Evolutionary conservation across 2,113 vertebrate genomes (phyloP).

Genomic region (Junco hyemalis): DNA sequence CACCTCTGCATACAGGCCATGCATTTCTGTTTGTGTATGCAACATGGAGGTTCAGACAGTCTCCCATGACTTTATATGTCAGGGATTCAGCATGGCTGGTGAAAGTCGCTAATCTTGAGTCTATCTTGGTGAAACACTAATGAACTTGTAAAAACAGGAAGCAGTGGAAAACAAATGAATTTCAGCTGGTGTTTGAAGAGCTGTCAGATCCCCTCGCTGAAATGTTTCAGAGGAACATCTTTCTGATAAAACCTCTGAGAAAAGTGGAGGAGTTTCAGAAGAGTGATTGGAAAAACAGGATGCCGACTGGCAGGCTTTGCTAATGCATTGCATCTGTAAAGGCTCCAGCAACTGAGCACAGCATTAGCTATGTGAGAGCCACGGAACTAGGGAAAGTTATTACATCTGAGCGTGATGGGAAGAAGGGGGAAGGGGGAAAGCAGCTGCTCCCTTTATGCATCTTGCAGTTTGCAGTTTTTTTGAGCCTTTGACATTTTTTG

Average conservation of each 20-base stretch:
- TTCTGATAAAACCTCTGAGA: slow-evolving; percentile 79
- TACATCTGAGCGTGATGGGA: slow-evolving; percentile 48
- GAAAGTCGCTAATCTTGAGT: slow-evolving; percentile 56
- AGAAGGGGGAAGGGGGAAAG: slow-evolving; percentile 32
- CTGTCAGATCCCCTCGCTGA: slow-evolving; percentile 72
- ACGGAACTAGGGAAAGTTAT: slow-evolving; percentile 47
- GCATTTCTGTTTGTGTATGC: neutral
- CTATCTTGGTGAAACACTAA: slow-evolving; percentile 61
- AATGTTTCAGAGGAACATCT: slow-evolving; percentile 70
- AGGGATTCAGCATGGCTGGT: neutral
- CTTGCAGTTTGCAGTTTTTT: slow-evolving; percentile 15
- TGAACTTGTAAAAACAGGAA: slow-evolving; percentile 74
- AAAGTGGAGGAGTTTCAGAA: slow-evolving; percentile 78
- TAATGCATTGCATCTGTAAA: slow-evolving; percentile 67
- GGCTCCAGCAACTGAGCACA: slow-evolving; percentile 21
- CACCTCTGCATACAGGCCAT: neutral
- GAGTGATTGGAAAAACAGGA: slow-evolving; percentile 76
- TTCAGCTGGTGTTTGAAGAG: slow-evolving; percentile 78
- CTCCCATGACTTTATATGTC: neutral
- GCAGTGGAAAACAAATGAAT: slow-evolving; percentile 73
- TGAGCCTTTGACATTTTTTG: slow-evolving; percentile 33
- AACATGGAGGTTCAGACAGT: neutral
- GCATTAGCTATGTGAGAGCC: slow-evolving; percentile 40
- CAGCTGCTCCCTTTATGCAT: slow-evolving; percentile 18
- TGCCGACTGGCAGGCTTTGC: slow-evolving; percentile 64